These are phyloP conservation scores for Cynodonichthys magdalenae DNA, from an alignment of 2,797 vertebrate genomes.

Conservation along the genomic window DNA sequence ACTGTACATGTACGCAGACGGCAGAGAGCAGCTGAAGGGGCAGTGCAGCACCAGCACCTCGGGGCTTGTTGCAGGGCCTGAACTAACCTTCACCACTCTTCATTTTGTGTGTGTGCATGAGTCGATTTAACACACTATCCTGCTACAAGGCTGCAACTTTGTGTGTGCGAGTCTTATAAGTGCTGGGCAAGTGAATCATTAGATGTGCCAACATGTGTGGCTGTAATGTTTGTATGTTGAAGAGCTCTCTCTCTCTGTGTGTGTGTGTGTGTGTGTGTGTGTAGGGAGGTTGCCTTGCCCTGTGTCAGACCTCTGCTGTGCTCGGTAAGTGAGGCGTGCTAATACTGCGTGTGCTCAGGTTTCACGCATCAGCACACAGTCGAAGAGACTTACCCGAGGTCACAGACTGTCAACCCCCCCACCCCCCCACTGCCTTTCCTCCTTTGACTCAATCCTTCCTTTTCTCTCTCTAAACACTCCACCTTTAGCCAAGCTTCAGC, in stretches of 20 bases:
- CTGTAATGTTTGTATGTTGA: conserved; percentile 37
- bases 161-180: conserved; percentile 22
- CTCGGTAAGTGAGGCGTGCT: conserved; percentile 75
- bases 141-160: conserved; percentile 27
- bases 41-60: conserved; percentile 46
- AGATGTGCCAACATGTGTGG: conserved; percentile 32
- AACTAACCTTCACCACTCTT: conserved; percentile 63
- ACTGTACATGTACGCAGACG: conserved; percentile 21
- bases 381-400: conserved; percentile 77
- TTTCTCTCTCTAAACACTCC: conserved; percentile 64
- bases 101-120: conserved; percentile 14
- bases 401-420: conserved; percentile 70
- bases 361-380: conserved; percentile 82
- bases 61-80: conserved; percentile 54
- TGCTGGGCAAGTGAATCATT: conserved; percentile 37
- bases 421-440: conserved; percentile 20
- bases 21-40: conserved; percentile 57
- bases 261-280: conserved; percentile 44
- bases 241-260: conserved; percentile 19
- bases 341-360: conserved; percentile 81
- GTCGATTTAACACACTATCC: conserved; percentile 47
- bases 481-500: conserved; percentile 62
- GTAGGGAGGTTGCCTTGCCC: conserved; percentile 58
- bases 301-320: conserved; percentile 75
- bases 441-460: conserved; percentile 63